These are phyloP conservation scores for Poeciliopsis turneri DNA, from an alignment of 2,797 vertebrate genomes.

Conservation along the genomic window DNA sequence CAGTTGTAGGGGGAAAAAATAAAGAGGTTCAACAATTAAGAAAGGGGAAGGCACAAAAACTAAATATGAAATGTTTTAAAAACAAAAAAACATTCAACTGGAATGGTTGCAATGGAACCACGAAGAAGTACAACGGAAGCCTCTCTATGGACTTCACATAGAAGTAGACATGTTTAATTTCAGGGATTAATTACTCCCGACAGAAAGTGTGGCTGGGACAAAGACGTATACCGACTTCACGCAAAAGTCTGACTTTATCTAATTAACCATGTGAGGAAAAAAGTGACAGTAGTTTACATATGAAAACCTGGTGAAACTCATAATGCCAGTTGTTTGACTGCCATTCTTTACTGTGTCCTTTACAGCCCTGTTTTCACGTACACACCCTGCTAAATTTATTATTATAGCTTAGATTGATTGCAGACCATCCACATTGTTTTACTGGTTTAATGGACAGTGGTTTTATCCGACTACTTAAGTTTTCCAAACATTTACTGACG, in stretches of 20 bases:
- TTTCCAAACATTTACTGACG: neutral
- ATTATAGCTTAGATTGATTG: neutral
- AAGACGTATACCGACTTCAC: neutral
- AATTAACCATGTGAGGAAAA: neutral
- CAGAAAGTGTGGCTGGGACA: neutral
- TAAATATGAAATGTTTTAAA: neutral
- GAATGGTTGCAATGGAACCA: neutral
- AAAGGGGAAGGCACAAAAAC: neutral
- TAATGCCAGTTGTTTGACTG: neutral
- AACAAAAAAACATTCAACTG: neutral
- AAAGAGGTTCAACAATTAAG: neutral
- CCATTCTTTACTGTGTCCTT: neutral
- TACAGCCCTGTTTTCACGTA: neutral
- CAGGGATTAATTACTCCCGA: neutral
- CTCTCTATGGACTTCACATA: neutral
- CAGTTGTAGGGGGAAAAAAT: no score
- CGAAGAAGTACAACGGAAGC: neutral
- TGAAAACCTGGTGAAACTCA: neutral
- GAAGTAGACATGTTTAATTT: neutral
- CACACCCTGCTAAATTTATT: neutral
- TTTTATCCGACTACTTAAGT: neutral
- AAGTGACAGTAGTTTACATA: neutral
- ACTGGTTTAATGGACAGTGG: neutral
- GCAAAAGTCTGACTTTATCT: neutral
- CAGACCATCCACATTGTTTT: neutral